phyloP scores from a whole-genome alignment of 2,113 vertebrate genomes.

The Shinisaurus crocodilurus region DNA sequence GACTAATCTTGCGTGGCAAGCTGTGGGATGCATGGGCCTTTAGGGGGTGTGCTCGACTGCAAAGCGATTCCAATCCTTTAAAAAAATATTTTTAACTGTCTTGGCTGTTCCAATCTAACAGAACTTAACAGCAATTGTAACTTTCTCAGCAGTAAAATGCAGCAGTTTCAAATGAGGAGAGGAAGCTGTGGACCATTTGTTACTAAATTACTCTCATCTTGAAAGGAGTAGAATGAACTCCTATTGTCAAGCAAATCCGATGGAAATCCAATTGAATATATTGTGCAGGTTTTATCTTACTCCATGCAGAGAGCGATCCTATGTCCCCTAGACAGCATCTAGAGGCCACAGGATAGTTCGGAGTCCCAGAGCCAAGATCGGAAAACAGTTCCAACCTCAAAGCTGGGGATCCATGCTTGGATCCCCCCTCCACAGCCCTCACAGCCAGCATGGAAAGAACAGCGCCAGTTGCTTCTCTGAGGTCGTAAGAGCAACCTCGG shows the following conservation, averaged over 20 bases:
- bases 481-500: too few species aligned
- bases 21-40: too few species aligned
- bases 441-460: too few species aligned
- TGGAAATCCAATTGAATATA: constrained; percentile 24
- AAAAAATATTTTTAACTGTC: background rate
- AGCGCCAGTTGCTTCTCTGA: too few species aligned
- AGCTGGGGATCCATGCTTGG: too few species aligned
- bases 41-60: background rate
- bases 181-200: constrained; percentile 49
- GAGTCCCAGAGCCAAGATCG: too few species aligned
- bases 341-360: too few species aligned
- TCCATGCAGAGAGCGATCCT: too few species aligned
- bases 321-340: too few species aligned
- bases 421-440: too few species aligned
- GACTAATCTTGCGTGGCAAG: too few species aligned
- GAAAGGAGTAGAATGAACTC: constrained; percentile 33
- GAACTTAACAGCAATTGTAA: background rate
- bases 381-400: too few species aligned
- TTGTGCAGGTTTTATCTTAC: constrained; percentile 41
- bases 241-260: constrained; percentile 48
- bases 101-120: background rate
- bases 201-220: constrained; percentile 65
- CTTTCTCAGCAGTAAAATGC: background rate
- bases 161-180: constrained; percentile 1
- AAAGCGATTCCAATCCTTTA: background rate